These are phyloP conservation scores for Gallinago jamesoni DNA, from an alignment of 2,113 vertebrate species.

Conservation along the genomic window DNA sequence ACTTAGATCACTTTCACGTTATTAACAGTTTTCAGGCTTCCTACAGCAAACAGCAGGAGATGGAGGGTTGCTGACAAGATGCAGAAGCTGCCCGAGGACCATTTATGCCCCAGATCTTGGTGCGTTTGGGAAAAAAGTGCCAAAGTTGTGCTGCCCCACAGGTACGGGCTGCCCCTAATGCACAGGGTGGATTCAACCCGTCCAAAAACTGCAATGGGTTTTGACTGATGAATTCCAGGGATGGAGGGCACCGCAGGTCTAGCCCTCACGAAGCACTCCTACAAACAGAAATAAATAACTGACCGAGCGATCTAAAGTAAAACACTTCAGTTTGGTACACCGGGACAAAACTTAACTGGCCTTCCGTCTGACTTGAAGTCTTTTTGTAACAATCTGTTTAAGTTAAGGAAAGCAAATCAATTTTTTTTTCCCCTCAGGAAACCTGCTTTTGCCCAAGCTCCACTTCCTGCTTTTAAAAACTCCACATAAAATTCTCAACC, in stretches of 20 bases:
- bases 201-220: not conserved
- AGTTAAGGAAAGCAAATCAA: not conserved
- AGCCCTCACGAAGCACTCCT: not conserved
- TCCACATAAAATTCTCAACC: not conserved
- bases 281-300: not conserved
- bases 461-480: not conserved
- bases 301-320: not conserved
- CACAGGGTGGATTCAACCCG: not conserved
- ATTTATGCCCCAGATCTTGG: not conserved
- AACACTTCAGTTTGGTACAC: not conserved
- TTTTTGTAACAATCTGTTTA: not conserved
- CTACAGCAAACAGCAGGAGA: not conserved
- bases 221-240: not conserved
- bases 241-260: not conserved
- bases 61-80: not conserved
- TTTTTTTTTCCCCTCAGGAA: not conserved
- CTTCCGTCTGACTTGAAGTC: not conserved
- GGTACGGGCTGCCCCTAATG: not conserved
- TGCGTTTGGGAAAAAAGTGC: not conserved
- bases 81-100: not conserved
- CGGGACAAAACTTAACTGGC: not conserved
- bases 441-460: not conserved
- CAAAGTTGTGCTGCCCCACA: not conserved
- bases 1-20: not conserved
- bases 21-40: not conserved